phyloP scores from a whole-genome alignment of 35 echinoderm and acorn worm genomes.

The Lytechinus pictus region DNA sequence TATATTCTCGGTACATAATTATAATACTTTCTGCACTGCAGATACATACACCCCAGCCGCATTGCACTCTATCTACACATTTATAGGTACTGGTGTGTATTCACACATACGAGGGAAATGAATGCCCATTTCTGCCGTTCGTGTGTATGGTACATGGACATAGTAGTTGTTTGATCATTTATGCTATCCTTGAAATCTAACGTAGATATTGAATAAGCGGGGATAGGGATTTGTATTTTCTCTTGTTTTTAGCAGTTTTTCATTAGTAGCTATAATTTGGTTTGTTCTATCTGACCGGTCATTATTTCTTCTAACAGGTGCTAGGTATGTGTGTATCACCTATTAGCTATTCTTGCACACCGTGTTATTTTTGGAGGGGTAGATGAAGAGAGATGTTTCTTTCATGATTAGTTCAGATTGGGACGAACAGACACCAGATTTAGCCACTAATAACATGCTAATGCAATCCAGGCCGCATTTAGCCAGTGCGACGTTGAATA shows the following conservation, averaged over 20 bases:
- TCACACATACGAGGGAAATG: not conserved
- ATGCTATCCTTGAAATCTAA: not conserved
- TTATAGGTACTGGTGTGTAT: not conserved
- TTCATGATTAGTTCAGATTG: not conserved
- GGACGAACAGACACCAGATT: slow-evolving; percentile 21
- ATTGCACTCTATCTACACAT: not conserved
- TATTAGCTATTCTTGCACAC: too few species aligned
- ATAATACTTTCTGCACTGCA: too few species aligned
- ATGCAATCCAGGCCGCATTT: slow-evolving; percentile 46
- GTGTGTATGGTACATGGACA: not conserved
- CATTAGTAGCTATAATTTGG: not conserved
- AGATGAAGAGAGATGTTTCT: not conserved
- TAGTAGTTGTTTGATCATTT: not conserved
- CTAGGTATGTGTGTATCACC: not conserved
- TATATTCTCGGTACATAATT: too few species aligned
- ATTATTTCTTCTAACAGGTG: not conserved
- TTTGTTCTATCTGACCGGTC: not conserved
- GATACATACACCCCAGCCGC: not conserved
- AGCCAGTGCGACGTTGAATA: slow-evolving; percentile 47
- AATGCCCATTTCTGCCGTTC: not conserved
- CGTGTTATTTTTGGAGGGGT: not conserved
- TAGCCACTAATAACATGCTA: slow-evolving; percentile 48
- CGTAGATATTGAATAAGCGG: not conserved
- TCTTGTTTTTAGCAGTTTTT: not conserved
- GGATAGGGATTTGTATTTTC: not conserved